phyloP scores from a whole-genome alignment of 2,888 invertebrate genomes.

The Norana najaformis region DNA sequence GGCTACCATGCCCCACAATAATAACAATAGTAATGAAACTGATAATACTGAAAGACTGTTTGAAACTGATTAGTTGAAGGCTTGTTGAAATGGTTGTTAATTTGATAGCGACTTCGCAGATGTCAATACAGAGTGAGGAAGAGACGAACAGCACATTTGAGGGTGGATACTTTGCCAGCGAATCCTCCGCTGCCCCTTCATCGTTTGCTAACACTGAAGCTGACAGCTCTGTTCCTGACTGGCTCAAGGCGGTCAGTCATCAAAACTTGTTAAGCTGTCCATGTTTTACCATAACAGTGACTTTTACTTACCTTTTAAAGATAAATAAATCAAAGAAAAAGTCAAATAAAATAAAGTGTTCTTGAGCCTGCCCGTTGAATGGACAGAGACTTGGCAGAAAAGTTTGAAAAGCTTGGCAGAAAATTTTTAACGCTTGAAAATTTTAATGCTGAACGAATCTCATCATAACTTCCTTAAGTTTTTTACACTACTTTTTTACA shows the following conservation, averaged over 20 bases:
- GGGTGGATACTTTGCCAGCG: conserved; percentile 24
- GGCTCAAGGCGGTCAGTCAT: conserved; percentile 40
- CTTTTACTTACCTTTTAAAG: not conserved
- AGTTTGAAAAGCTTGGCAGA: not conserved
- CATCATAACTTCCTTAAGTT: not conserved
- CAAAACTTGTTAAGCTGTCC: not conserved
- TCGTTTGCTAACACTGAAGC: not conserved
- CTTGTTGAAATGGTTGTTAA: not conserved
- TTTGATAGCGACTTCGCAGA: not conserved
- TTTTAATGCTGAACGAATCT: not conserved
- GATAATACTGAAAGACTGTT: not conserved
- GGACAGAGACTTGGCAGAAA: not conserved
- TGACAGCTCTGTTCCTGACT: conserved; percentile 40
- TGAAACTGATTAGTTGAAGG: not conserved
- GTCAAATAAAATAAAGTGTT: not conserved
- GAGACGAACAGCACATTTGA: not conserved
- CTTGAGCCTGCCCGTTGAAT: not conserved
- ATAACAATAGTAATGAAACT: not conserved
- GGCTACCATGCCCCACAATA: too few relatives aligned
- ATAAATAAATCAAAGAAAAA: not conserved
- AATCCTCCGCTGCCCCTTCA: conserved; percentile 16
- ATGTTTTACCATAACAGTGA: not conserved
- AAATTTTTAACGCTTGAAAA: too few relatives aligned
- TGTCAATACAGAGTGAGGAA: not conserved
- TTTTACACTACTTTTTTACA: too few relatives aligned